phyloP scores from a whole-genome alignment of 2,797 vertebrate genomes.

The Pseudochaenichthys georgianus region DNA sequence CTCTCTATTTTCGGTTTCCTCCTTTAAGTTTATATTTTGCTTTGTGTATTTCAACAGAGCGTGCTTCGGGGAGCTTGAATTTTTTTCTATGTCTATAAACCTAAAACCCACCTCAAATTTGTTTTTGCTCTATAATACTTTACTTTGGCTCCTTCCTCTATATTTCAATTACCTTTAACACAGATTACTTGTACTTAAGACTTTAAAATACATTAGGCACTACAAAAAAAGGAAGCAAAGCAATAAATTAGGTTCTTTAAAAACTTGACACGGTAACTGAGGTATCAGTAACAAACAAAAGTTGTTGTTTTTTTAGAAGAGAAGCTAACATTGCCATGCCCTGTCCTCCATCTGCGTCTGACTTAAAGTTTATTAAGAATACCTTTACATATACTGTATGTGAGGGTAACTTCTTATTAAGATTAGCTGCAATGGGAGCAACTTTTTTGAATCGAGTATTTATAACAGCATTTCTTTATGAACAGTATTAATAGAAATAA shows the following conservation, averaged over 20 bases:
- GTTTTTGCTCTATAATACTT: conserved; percentile 1
- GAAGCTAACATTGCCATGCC: background rate
- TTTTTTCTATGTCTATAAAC: conserved; percentile 11
- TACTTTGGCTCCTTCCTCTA: background rate
- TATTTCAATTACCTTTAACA: background rate
- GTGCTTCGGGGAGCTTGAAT: background rate
- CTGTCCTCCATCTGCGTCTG: background rate
- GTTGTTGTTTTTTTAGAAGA: background rate
- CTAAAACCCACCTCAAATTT: background rate
- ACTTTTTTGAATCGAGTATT: too few relatives aligned
- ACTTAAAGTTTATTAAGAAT: background rate
- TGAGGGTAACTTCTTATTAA: background rate
- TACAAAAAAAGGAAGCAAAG: background rate
- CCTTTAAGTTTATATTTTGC: conserved; percentile 20
- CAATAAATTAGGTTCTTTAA: too few relatives aligned
- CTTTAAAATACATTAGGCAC: rapidly evolving
- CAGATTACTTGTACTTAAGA: conserved; percentile 3
- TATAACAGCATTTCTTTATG: too few relatives aligned
- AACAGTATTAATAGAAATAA: too few relatives aligned
- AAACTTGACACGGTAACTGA: background rate
- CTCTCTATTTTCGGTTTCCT: conserved; percentile 50
- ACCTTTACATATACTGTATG: background rate
- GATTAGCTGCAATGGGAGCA: background rate
- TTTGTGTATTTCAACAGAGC: conserved; percentile 8
- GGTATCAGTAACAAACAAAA: background rate